phyloP scores from a whole-genome alignment of 1,140 invertebrate species.

The Anthonomus grandis region DNA sequence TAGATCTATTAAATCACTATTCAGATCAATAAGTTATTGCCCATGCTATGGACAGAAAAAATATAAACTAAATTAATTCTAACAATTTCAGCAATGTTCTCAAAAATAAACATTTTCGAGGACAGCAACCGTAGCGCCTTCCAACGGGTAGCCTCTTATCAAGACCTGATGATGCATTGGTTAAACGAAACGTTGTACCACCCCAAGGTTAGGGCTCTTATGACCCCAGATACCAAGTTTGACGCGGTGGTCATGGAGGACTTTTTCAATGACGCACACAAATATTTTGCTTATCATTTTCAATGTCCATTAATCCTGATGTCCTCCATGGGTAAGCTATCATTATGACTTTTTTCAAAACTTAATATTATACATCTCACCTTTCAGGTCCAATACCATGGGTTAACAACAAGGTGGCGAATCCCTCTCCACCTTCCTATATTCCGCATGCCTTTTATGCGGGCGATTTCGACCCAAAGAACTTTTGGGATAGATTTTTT shows the following conservation, averaged over 20 bases:
- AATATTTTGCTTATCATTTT: constrained; percentile 44
- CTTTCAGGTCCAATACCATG: neutral
- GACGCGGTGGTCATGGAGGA: constrained; percentile 49
- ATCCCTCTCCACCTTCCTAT: constrained; percentile 44
- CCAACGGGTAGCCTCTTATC: neutral
- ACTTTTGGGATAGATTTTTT: constrained; percentile 44
- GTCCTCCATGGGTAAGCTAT: constrained; percentile 5
- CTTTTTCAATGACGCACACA: constrained; percentile 49
- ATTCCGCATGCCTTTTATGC: constrained; percentile 39
- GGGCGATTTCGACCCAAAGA: constrained; percentile 43
- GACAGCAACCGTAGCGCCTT: neutral
- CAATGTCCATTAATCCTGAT: constrained; percentile 14
- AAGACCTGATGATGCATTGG: constrained; percentile 12
- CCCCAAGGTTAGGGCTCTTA: constrained; percentile 2
- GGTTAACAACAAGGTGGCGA: constrained; percentile 38
- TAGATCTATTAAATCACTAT: too few relatives aligned
- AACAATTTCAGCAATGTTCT: constrained; percentile 3
- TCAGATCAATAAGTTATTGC: too few relatives aligned
- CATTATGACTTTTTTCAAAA: neutral
- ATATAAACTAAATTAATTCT: neutral
- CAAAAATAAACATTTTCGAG: neutral
- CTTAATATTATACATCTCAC: neutral
- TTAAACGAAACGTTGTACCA: constrained; percentile 5
- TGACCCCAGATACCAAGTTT: constrained; percentile 27
- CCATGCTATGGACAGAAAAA: too few relatives aligned